Percentiles rank a stretch among this genome's conserved stretches.
phyloP scores from a whole-genome alignment of 1,140 invertebrate species.

The Formica exsecta region DNA sequence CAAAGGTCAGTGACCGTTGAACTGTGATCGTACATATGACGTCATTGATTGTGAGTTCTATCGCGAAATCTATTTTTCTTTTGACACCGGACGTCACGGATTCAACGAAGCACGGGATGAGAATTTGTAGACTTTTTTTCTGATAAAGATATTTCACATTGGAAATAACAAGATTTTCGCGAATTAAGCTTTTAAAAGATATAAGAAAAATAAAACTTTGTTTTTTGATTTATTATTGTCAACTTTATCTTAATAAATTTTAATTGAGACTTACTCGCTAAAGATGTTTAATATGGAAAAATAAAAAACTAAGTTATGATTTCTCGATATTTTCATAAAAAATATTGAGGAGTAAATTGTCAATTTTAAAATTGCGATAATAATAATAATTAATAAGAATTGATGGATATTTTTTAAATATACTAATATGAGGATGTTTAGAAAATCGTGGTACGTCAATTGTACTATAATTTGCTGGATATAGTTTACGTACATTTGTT shows the following conservation, averaged over 20 bases:
- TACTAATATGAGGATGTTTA: background rate
- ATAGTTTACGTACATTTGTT: background rate
- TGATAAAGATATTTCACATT: background rate
- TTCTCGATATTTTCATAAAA: background rate
- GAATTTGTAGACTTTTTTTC: background rate
- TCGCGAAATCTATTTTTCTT: constrained; percentile 53
- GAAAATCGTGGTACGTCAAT: background rate
- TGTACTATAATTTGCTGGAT: background rate
- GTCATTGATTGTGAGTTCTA: constrained; percentile 65
- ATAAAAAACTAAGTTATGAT: background rate
- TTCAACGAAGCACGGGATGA: background rate
- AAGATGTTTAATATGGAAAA: constrained; percentile 18
- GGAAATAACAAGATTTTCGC: background rate
- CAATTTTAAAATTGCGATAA: background rate
- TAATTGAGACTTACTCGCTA: constrained; percentile 1
- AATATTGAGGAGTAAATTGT: background rate
- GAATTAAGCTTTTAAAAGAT: background rate
- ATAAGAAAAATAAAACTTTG: constrained; percentile 15
- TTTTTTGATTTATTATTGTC: background rate
- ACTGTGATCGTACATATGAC: constrained; percentile 59
- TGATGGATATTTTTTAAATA: background rate
- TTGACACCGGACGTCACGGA: background rate
- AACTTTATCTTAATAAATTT: constrained; percentile 6
- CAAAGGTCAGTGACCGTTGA: constrained; percentile 69
- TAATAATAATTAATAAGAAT: background rate